Evolutionary conservation across 92 coral and sea anemone genomes (phyloP).

Genomic region (Pocillopora grandis): DNA sequence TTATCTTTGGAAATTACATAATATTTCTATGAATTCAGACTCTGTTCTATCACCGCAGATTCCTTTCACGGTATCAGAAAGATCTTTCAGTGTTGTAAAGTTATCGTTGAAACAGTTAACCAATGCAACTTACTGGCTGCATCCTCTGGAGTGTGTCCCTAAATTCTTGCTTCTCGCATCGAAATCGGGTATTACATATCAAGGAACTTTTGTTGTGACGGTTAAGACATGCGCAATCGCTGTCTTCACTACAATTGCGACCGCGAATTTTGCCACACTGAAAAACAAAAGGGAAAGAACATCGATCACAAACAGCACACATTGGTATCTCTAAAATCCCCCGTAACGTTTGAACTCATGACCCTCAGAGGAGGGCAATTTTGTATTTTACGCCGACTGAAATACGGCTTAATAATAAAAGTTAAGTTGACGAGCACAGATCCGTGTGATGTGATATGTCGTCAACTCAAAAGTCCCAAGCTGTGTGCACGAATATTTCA

Average conservation of each 20-base stretch:
- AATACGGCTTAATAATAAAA: too few species aligned
- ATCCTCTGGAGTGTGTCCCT: not conserved
- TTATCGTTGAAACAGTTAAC: too few species aligned
- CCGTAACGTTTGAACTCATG: not conserved
- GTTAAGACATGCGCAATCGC: slow-evolving; percentile 31
- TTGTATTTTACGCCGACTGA: too few species aligned
- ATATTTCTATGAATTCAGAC: too few species aligned
- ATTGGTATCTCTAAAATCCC: not conserved
- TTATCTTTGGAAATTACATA: too few species aligned
- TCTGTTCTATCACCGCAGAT: too few species aligned
- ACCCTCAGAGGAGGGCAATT: not conserved
- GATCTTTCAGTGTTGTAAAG: too few species aligned
- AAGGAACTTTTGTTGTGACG: slow-evolving; percentile 21
- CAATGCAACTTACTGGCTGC: slow-evolving; percentile 16
- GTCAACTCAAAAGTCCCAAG: too few species aligned
- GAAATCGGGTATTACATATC: slow-evolving; percentile 6
- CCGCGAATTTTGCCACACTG: slow-evolving; percentile 22
- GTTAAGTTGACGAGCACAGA: too few species aligned
- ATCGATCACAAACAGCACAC: not conserved
- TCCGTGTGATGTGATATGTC: too few species aligned
- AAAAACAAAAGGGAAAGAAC: not conserved
- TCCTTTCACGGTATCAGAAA: too few species aligned
- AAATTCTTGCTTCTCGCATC: not conserved
- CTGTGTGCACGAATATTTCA: too few species aligned
- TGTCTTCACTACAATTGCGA: not conserved